Percentiles rank a stretch among this genome's conserved stretches.
Evolutionary conservation across 2,797 vertebrate genomes (phyloP).

Genomic region (Lemur catta): DNA sequence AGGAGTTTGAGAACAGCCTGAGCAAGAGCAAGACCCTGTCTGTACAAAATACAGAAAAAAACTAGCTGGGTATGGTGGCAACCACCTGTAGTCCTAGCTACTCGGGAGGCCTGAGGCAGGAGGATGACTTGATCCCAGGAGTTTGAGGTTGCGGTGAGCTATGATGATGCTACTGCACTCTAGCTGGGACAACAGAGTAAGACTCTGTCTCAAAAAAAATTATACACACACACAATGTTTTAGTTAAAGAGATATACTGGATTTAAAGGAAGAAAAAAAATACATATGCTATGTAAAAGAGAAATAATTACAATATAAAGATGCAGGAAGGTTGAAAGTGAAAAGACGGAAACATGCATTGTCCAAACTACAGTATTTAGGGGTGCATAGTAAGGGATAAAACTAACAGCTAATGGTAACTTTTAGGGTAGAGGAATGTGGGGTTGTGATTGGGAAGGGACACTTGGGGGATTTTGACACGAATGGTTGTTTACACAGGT

Average conservation of each 20-base stretch:
- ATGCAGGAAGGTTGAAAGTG: not conserved
- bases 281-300: not conserved
- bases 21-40: no score
- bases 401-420: not conserved
- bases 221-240: not conserved
- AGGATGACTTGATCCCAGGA: no score
- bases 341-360: not conserved
- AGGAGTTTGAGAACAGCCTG: no score
- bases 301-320: not conserved
- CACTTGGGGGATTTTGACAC: not conserved
- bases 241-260: not conserved
- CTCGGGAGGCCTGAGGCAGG: no score
- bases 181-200: no score
- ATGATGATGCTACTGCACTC: no score
- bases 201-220: no score
- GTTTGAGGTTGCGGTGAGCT: no score
- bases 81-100: no score
- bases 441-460: not conserved
- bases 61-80: no score
- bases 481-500: not conserved
- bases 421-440: not conserved
- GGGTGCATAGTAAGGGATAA: not conserved
- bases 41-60: no score
- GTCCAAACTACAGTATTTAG: not conserved
- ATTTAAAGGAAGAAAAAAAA: constrained; percentile 20